Conservation (phyloP, 2,797 vertebrate species). For the Leptoclinus maculatus region DNA sequence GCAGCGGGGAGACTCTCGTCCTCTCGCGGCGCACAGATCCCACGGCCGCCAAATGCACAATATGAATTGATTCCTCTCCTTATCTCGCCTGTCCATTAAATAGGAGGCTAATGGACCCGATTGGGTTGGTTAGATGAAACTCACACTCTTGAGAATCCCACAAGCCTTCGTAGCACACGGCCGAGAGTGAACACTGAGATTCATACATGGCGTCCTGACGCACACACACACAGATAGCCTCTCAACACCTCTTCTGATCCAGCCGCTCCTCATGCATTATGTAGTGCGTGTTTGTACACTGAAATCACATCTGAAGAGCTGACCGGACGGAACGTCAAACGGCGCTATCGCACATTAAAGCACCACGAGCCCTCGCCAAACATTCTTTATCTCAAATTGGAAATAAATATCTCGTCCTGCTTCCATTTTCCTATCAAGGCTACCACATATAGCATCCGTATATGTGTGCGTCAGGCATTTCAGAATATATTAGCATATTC, state of each 20-base stretch:
- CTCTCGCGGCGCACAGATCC: slow-evolving; percentile 14
- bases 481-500: slow-evolving; percentile 6
- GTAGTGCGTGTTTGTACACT: slow-evolving; percentile 53
- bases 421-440: slow-evolving; percentile 18
- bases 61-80: slow-evolving; percentile 66
- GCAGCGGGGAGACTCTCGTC: slow-evolving; percentile 27
- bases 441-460: slow-evolving; percentile 7
- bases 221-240: slow-evolving; percentile 24
- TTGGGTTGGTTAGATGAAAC: slow-evolving; percentile 47
- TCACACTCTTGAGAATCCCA: slow-evolving; percentile 47
- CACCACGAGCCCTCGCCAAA: slow-evolving; percentile 16
- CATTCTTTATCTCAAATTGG: slow-evolving; percentile 59
- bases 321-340: slow-evolving; percentile 37
- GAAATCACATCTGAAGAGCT: slow-evolving; percentile 43
- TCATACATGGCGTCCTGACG: slow-evolving; percentile 18
- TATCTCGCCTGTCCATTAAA: slow-evolving; percentile 63
- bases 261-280: slow-evolving; percentile 65
- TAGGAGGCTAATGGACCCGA: slow-evolving; percentile 64
- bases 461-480: slow-evolving; percentile 13
- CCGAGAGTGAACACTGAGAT: slow-evolving; percentile 7
- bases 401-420: slow-evolving; percentile 18
- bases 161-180: slow-evolving; percentile 24
- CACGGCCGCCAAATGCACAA: slow-evolving; percentile 61
- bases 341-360: slow-evolving; percentile 25
- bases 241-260: slow-evolving; percentile 23